phyloP scores from a whole-genome alignment of 2,888 invertebrate genomes.

The Clivina fossor region DNA sequence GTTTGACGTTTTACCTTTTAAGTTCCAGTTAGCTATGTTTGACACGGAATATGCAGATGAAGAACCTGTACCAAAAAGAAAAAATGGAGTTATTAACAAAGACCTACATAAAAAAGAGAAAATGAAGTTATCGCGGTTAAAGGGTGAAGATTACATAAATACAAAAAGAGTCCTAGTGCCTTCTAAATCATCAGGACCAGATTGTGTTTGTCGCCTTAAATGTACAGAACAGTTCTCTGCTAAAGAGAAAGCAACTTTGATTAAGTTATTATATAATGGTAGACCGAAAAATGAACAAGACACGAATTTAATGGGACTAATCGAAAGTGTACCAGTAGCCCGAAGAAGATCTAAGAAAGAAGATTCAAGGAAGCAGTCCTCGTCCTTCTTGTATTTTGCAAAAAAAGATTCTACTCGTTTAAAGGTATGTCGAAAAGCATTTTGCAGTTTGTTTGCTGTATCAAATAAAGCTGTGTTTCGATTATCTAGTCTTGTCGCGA shows the following conservation, averaged over 20 bases:
- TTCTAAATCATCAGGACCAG: no score
- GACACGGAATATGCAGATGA: no score
- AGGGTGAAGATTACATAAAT: no score
- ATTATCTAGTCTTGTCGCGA: slow-evolving; percentile 13
- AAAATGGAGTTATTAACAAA: no score
- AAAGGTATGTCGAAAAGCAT: slow-evolving; percentile 9
- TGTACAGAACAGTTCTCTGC: slow-evolving; percentile 35
- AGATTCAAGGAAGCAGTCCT: slow-evolving; percentile 23
- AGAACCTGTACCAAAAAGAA: no score
- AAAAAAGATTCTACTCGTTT: slow-evolving; percentile 31
- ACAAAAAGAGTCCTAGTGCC: no score
- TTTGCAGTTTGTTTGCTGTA: slow-evolving; percentile 13
- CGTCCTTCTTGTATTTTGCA: slow-evolving; percentile 35
- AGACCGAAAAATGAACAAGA: slow-evolving; percentile 38
- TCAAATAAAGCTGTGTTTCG: slow-evolving; percentile 15
- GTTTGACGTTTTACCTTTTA: no score
- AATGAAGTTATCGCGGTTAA: no score
- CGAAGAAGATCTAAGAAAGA: slow-evolving; percentile 26
- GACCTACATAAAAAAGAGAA: no score
- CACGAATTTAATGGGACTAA: slow-evolving; percentile 38
- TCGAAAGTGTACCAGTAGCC: slow-evolving; percentile 36
- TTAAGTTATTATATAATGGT: slow-evolving; percentile 32
- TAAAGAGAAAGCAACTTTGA: slow-evolving; percentile 34
- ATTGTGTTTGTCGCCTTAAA: no score
- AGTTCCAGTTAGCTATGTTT: no score